A percentile compares a stretch with the other conserved stretches of the same genome.
phyloP scores from a whole-genome alignment of 2,113 vertebrate species.

The Chroicocephalus ridibundus region DNA sequence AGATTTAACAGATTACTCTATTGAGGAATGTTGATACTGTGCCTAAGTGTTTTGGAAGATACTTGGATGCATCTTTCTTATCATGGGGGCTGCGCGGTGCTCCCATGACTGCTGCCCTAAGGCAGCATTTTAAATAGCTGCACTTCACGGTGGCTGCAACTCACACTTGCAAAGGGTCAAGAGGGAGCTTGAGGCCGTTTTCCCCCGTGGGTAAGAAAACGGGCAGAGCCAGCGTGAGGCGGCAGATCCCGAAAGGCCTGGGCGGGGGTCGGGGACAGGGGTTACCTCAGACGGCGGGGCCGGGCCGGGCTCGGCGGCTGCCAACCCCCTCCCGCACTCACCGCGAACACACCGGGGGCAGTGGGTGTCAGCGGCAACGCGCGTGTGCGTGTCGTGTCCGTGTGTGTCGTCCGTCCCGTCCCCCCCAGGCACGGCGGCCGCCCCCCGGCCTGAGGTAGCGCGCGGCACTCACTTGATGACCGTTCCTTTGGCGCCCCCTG shows the following conservation, averaged over 20 bases:
- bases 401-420: no score
- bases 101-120: background rate
- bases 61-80: background rate
- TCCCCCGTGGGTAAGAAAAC: no score
- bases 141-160: fast-evolving
- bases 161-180: fast-evolving
- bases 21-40: background rate
- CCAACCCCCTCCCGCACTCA: background rate
- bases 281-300: background rate
- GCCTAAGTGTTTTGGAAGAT: background rate
- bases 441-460: no score
- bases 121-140: fast-evolving
- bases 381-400: background rate
- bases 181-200: fast-evolving
- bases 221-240: fast-evolving
- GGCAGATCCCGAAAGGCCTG: fast-evolving
- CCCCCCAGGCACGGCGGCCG: no score
- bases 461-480: conserved; percentile 89
- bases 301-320: background rate
- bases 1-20: background rate
- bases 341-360: background rate
- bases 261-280: no score
- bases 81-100: background rate
- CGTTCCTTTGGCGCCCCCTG: conserved; percentile 95
- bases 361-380: background rate